Base-by-base conservation (phyloP, 2,888 invertebrate species). In the Diadromus collaris region DNA sequence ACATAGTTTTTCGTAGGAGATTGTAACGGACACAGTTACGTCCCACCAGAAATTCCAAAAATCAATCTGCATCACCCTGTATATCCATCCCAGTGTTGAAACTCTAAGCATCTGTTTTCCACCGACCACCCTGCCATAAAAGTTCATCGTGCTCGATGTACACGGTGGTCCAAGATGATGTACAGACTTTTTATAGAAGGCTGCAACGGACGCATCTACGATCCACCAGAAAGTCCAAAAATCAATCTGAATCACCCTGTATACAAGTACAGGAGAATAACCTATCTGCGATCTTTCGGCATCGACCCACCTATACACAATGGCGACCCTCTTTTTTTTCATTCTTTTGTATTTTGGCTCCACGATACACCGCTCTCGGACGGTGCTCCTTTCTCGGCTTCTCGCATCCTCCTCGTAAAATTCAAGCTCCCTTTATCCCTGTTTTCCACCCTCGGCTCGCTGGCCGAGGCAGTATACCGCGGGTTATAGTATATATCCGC, bases 331-430 rank as follows among this genome's bases (percentile, higher is more conserved):
- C 24, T 51, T 51, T 51, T 51, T 38, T 51, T 5, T 5, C 4
- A 16, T 67, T 10, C 10, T 46, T n/a, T 32, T 29, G 34, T 34
- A 34, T 51, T 34, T 24, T 51, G 48, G 48, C 24, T 38, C 21
- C 56, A 44, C 56, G 41, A 68, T 68, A 56, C 27, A 68, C 56
- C 38, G 51, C 51, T 51, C 9, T 54, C 54, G 51, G 38, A 56
- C 54, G 16, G 54, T 24, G 27, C 65, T 65, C 24, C 54, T 68
- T 68, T 68, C 68, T 68, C 68, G 56, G 56, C 56, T 67, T 67
- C 58, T 67, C 48, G 60, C 60, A 41, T 10, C 60, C 71, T 64
- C 38, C 71, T 71, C 76, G 61, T 65, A 65, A 71, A 61, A 58
- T 71, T 58, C 29, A 27, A 71, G 29, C 65, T 58, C 21, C 65